Conservation (phyloP, 2,113 vertebrate species). For the Nicator chloris region DNA sequence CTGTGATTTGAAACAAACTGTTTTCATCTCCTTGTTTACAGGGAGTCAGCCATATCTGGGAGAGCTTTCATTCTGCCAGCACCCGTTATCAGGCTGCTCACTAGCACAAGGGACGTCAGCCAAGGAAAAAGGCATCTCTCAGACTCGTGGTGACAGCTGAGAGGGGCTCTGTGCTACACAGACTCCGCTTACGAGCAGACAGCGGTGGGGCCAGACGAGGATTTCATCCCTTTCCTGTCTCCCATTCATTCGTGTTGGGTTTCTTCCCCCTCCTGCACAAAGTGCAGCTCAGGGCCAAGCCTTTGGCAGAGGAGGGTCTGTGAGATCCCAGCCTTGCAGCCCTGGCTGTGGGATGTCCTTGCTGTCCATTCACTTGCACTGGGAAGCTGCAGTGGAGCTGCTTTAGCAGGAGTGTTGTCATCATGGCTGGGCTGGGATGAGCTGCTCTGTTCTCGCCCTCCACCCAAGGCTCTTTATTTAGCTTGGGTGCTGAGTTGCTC, state of each 20-base stretch:
- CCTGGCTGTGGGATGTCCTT: not conserved
- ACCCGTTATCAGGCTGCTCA: not conserved
- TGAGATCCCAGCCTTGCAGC: not conserved
- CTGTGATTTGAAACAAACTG: slow-evolving; percentile 3
- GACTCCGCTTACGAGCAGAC: not conserved
- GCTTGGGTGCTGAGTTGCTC: slow-evolving; percentile 7
- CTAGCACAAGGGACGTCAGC: not conserved
- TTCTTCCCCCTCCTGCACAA: slow-evolving; percentile 7
- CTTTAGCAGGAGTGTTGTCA: not conserved
- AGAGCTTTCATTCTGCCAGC: slow-evolving; percentile 2
- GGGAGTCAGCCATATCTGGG: not conserved
- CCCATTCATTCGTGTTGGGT: not conserved
- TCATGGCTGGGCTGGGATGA: not conserved
- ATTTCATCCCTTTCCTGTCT: slow-evolving; percentile 42
- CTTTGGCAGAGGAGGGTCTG: not conserved
- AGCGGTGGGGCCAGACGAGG: not conserved
- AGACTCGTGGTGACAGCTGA: not conserved
- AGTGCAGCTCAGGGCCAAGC: not conserved
- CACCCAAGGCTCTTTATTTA: not conserved
- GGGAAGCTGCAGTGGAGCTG: not conserved
- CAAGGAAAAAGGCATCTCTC: slow-evolving; percentile 22
- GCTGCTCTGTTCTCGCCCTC: not conserved
- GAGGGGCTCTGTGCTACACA: not conserved
- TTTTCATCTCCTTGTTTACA: slow-evolving; percentile 34
- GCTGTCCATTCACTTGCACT: not conserved